phyloP scores from a whole-genome alignment of 2,888 invertebrate genomes.

The Agrochola lota region DNA sequence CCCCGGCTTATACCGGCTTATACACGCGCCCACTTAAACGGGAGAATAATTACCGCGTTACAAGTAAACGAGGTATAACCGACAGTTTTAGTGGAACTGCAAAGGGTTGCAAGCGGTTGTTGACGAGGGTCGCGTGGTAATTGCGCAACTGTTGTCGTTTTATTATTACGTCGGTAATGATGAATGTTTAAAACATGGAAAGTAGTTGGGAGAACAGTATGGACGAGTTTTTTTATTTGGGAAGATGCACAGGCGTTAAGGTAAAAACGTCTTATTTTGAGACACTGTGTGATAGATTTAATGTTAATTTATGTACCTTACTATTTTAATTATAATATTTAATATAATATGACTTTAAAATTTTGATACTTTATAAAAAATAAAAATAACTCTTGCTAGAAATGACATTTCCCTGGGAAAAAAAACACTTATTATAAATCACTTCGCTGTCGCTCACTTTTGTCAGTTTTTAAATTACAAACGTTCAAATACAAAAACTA shows the following conservation, averaged over 20 bases:
- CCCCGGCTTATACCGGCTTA: constrained; percentile 59
- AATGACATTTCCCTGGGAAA: not conserved
- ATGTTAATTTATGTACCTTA: not conserved
- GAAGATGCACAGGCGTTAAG: too few species aligned
- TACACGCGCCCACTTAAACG: constrained; percentile 49
- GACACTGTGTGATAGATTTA: not conserved
- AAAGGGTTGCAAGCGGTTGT: constrained; percentile 48
- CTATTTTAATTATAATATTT: too few species aligned
- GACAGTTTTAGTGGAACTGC: constrained; percentile 51
- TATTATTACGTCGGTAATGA: constrained; percentile 49
- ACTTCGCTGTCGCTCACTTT: constrained; percentile 8
- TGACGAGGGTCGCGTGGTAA: constrained; percentile 55
- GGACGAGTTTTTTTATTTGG: not conserved
- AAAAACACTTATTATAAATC: not conserved
- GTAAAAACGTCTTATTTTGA: too few species aligned
- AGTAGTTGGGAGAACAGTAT: not conserved
- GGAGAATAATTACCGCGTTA: constrained; percentile 61
- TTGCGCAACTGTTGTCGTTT: constrained; percentile 56
- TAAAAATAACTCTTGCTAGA: not conserved
- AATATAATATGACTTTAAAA: not conserved
- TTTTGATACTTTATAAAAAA: not conserved
- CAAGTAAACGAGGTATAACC: constrained; percentile 43
- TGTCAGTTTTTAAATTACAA: constrained; percentile 19
- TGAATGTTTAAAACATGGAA: constrained; percentile 39
- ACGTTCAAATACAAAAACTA: constrained; percentile 18